Percentiles rank a stretch among this genome's conserved stretches.
phyloP scores from a whole-genome alignment of 23 tunicate species.

The Trididemnum clinides region DNA sequence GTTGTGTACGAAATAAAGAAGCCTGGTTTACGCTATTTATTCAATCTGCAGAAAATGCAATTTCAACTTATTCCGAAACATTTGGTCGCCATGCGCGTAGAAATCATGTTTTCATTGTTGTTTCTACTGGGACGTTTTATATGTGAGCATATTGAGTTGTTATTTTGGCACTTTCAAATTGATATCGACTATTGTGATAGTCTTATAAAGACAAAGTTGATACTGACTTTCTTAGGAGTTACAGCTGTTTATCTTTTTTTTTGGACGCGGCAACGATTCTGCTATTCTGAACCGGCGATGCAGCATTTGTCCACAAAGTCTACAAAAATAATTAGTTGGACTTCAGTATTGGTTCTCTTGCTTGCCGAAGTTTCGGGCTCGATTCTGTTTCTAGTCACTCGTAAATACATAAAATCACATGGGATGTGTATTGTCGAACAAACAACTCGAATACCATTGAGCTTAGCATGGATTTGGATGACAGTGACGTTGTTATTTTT shows the following conservation, averaged over 20 bases:
- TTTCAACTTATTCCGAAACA: neutral
- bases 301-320: neutral
- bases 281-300: slow-evolving; percentile 1
- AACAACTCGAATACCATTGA: neutral
- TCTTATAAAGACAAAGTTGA: neutral
- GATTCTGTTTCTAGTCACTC: neutral
- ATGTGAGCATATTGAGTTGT: neutral
- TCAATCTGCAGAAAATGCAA: neutral
- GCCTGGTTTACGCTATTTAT: neutral
- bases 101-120: neutral
- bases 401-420: neutral
- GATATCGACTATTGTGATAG: neutral
- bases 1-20: neutral
- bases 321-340: neutral
- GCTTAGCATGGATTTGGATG: neutral
- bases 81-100: neutral
- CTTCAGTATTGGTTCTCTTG: neutral
- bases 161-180: neutral
- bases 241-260: slow-evolving; percentile 10
- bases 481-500: neutral
- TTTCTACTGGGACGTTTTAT: neutral
- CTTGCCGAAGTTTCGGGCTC: neutral
- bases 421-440: neutral
- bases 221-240: neutral
- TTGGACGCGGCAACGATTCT: neutral